Conservation (phyloP, 2,888 invertebrate genomes). For the Leptopilina syphax region DNA sequence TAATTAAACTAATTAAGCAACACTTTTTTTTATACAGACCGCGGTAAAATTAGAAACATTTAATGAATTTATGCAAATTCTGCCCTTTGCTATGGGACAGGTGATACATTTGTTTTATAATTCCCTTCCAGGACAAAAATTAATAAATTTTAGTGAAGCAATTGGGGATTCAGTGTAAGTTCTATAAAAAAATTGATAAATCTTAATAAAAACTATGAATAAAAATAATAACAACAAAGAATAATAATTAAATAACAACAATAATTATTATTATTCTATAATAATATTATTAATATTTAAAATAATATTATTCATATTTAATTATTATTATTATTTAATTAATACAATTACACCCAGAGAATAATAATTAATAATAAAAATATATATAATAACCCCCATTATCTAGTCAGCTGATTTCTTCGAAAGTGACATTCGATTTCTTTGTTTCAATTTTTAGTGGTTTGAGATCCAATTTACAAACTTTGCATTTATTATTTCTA, state of each 20-base stretch:
- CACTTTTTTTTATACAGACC: background rate
- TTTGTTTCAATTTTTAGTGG: too few species aligned
- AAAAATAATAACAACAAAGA: background rate
- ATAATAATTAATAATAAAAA: too few species aligned
- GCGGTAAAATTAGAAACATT: slow-evolving; percentile 5
- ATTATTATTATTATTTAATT: too few species aligned
- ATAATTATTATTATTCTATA: background rate
- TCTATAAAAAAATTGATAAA: background rate
- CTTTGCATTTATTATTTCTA: too few species aligned
- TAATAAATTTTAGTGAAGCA: background rate
- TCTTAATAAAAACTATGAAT: background rate
- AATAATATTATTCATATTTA: too few species aligned
- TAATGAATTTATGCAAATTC: background rate
- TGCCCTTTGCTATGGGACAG: background rate
- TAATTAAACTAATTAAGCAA: background rate
- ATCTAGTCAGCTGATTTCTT: too few species aligned
- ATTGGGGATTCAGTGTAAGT: slow-evolving; percentile 13
- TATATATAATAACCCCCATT: too few species aligned
- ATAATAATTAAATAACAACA: too few species aligned
- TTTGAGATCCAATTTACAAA: too few species aligned
- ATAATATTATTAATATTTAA: too few species aligned
- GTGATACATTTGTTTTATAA: background rate
- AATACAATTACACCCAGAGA: too few species aligned
- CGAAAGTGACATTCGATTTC: too few species aligned
- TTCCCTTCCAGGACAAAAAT: slow-evolving; percentile 11